Evolutionary conservation across 1,140 invertebrate genomes (phyloP), one percentile per base, ranked within the genome.

Genomic region (Eubasilissa regina): DNA sequence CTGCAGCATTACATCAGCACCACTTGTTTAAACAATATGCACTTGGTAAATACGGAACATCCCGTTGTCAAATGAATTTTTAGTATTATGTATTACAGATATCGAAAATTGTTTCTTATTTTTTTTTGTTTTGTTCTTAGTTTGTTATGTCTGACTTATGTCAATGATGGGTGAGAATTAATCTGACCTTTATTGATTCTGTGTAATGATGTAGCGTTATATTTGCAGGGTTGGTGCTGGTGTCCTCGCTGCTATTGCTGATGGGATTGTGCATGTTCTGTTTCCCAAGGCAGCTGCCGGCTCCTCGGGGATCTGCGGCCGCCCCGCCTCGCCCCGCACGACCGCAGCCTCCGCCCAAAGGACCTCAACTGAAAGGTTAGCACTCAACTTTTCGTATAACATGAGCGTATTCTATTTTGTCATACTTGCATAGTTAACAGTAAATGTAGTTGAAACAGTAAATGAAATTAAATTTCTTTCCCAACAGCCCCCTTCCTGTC

Each of bases 201-300:
- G 1, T 6, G 6, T 35, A 35, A 6, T 35, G 6, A 35, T 6
- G 6, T 35, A 6, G 6, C 25, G 1, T 35, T 35, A 79, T 13
- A 78, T 19, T 87, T 87, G 0, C 86, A 93, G 94, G 95, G 58
- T 88, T 95, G 81, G 93, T 97, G 44, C 88, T 97, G 66, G 96
- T 97, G 75, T 93, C 95, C 0, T 91, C 91, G 0, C 90, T 95
- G 81, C 90, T 97, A 82, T 91, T 96, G 85, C 83, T 97, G 44
- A 93, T 95, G 56, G 94, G 95, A 11, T 87, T 95, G 25, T 92
- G 94, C 35, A 97, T 98, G 96, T 97, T 97, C 88, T 93, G 94
- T 48, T 97, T 98, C 86, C 97, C 96, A 43, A 92, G 93, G 80
- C 87, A 91, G 83, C 88, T 92, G 80, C 87, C 87, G 17, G 87